Conservation (phyloP, 2,797 vertebrate genomes). For the Chaetophractus vellerosus region DNA sequence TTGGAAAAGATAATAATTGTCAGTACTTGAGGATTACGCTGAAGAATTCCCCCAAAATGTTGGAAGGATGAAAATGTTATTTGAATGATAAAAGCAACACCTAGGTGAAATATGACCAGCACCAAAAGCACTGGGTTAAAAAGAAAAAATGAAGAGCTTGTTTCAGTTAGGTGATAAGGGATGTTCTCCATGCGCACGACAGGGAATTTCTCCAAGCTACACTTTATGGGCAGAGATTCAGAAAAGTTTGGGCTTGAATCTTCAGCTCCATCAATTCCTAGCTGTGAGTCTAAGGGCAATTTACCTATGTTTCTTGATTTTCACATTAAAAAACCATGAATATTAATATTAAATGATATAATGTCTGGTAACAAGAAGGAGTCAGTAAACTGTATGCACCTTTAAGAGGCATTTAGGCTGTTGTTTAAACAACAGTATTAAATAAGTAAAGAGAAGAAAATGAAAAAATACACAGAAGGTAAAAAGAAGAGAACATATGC, state of each 20-base stretch:
- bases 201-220: neutral
- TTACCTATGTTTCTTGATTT: neutral
- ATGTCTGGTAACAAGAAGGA: neutral
- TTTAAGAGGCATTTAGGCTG: neutral
- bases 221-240: neutral
- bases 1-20: conserved; percentile 68
- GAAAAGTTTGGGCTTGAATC: neutral
- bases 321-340: neutral
- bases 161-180: neutral
- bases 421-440: neutral
- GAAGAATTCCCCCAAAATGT: conserved; percentile 29
- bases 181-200: neutral
- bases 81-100: conserved; percentile 10
- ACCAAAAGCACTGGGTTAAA: neutral
- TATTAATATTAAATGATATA: conserved; percentile 23
- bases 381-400: neutral
- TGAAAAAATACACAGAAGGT: neutral
- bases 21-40: conserved; percentile 57
- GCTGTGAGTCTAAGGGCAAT: neutral
- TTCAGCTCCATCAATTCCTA: neutral
- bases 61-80: conserved; percentile 22
- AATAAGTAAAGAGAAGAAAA: neutral
- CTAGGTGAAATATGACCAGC: neutral
- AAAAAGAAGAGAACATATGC: neutral
- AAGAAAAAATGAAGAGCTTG: neutral